These are phyloP conservation scores for Thomomys bottae DNA, from an alignment of 2,113 vertebrate genomes.

Conservation along the genomic window DNA sequence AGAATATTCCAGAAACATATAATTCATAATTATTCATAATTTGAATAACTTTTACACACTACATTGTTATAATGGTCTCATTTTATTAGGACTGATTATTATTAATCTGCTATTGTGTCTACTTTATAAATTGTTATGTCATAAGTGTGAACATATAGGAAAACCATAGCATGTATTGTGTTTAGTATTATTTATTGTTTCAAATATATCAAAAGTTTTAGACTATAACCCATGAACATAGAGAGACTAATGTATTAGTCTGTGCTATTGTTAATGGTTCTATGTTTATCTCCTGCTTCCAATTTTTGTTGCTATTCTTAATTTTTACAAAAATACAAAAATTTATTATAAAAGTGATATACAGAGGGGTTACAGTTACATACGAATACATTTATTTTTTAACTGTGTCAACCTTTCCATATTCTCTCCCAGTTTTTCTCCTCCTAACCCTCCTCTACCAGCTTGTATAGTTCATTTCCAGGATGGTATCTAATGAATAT, in stretches of 20 bases:
- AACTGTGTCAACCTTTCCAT: too few relatives aligned
- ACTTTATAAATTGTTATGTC: background rate
- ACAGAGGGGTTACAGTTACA: too few relatives aligned
- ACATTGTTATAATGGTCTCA: background rate
- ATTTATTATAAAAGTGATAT: too few relatives aligned
- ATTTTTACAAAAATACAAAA: background rate
- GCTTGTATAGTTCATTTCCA: too few relatives aligned
- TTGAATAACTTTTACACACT: background rate
- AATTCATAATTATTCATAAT: background rate
- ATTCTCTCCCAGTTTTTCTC: too few relatives aligned
- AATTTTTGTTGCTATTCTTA: background rate
- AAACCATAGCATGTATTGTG: background rate
- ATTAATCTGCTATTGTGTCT: background rate
- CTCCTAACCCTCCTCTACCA: too few relatives aligned
- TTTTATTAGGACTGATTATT: background rate
- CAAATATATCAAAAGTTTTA: background rate
- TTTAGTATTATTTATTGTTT: background rate
- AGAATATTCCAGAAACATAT: background rate
- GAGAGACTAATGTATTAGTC: background rate
- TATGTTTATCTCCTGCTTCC: background rate
- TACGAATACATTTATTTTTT: too few relatives aligned
- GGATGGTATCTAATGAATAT: too few relatives aligned
- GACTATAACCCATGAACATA: background rate
- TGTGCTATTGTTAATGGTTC: background rate
- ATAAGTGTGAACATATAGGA: background rate